These are phyloP conservation scores for Chamaea fasciata DNA, from an alignment of 2,113 vertebrate genomes.

Conservation along the genomic window DNA sequence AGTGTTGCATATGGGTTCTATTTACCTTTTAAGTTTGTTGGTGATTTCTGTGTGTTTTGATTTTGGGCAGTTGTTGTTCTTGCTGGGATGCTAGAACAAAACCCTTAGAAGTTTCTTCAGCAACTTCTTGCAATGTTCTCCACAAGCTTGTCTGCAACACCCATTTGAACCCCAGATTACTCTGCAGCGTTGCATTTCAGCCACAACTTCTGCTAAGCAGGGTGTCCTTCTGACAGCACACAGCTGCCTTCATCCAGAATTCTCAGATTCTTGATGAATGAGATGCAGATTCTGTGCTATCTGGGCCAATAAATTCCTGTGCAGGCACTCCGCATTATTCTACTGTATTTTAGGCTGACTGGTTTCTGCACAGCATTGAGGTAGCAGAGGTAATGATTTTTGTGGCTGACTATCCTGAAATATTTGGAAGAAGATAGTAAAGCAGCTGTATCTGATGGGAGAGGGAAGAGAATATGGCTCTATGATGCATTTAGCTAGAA, in stretches of 20 bases:
- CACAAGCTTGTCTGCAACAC: not conserved
- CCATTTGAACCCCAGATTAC: not conserved
- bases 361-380: not conserved
- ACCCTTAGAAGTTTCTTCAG: not conserved
- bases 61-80: not conserved
- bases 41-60: not conserved
- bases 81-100: not conserved
- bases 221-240: not conserved
- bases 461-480: not conserved
- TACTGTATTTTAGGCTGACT: not conserved
- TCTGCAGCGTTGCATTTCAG: not conserved
- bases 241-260: not conserved
- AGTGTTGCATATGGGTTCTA: not conserved
- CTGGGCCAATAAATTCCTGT: not conserved
- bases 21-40: not conserved
- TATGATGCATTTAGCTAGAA: not conserved
- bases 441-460: not conserved
- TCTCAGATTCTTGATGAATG: not conserved
- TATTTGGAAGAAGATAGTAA: not conserved
- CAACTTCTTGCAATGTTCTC: not conserved
- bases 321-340: not conserved
- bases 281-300: not conserved
- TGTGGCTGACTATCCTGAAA: not conserved
- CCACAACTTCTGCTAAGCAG: not conserved
- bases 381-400: not conserved